Conservation (phyloP, 2,888 invertebrate genomes). For the Kryphioiulus occultus region DNA sequence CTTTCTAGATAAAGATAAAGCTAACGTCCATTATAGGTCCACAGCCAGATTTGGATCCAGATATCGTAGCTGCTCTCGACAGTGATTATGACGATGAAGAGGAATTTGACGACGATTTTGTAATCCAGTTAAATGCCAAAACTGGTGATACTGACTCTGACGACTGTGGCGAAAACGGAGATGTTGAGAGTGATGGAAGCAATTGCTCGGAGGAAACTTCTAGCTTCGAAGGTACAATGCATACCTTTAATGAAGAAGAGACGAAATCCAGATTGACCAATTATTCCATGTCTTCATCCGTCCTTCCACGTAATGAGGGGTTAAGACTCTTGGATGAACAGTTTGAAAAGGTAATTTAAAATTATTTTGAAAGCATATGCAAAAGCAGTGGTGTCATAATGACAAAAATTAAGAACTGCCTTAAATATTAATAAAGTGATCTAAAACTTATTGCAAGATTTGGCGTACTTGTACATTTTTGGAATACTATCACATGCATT, state of each 20-base stretch:
- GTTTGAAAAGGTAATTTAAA: constrained; percentile 78
- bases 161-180: constrained; percentile 61
- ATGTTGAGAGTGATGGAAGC: constrained; percentile 56
- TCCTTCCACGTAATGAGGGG: constrained; percentile 83
- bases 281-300: constrained; percentile 92
- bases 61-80: constrained; percentile 90
- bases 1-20: background rate
- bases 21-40: constrained; percentile 59
- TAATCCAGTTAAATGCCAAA: constrained; percentile 76
- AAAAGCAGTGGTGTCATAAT: no score
- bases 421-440: no score
- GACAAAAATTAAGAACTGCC: no score
- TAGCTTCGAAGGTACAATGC: constrained; percentile 2
- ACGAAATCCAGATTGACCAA: constrained; percentile 88
- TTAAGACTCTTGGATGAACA: constrained; percentile 81
- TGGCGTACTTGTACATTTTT: no score
- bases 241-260: constrained; percentile 70
- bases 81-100: constrained; percentile 91
- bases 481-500: no score
- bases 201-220: background rate
- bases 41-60: constrained; percentile 79
- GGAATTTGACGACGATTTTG: constrained; percentile 90
- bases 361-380: no score
- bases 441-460: no score
- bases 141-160: constrained; percentile 57